Evolutionary conservation across 2,888 invertebrate genomes (phyloP), one percentile per base, ranked within the genome.

Genomic region (Troides aeacus): DNA sequence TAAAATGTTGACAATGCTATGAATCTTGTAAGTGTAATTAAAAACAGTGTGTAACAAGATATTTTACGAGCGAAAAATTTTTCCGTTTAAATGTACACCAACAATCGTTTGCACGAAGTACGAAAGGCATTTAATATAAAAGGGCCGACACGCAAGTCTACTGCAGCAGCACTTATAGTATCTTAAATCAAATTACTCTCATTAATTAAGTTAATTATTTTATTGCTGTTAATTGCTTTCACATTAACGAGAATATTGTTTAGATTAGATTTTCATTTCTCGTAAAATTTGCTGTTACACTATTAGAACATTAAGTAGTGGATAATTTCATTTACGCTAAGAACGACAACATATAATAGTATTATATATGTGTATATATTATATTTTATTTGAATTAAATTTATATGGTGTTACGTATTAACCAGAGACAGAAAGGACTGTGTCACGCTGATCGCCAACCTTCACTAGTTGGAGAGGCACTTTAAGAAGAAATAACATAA

Each of bases 191-290:
- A 66, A 62, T 62, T 50, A 58, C 50, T 18, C 23, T 70, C 50
- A 70, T 63, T 66, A 70, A 63, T 66, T 66, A 66, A 59, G 58
- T 60, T 66, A 66, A 69, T 69, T 69, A 66, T 70, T 66, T 70
- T 62, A 70, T 66, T 70, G 39, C 62, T 59, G 62, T 70, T 70
- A 62, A 70, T 63, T 70, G 66, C 57, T 59, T 46, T 59, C 62
- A 61, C 65, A 58, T 65, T 69, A 65, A 65, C 63, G 59, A 61
- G 62, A 57, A 70, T 68, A 23, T 56, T 46, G 65, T 66, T 72
- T 71, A 74, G 71, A 73, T 68, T 58, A n/a, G 63, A 57, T 60
- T 68, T 50, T 46, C 30, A 68, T 21, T 68, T 63, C 58, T 68
- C 5, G 59, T 68, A 46, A 58, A 68, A 59, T 63, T 42, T 23